These are phyloP conservation scores for Chionomys nivalis DNA, from an alignment of 2,113 vertebrate species.

Conservation along the genomic window DNA sequence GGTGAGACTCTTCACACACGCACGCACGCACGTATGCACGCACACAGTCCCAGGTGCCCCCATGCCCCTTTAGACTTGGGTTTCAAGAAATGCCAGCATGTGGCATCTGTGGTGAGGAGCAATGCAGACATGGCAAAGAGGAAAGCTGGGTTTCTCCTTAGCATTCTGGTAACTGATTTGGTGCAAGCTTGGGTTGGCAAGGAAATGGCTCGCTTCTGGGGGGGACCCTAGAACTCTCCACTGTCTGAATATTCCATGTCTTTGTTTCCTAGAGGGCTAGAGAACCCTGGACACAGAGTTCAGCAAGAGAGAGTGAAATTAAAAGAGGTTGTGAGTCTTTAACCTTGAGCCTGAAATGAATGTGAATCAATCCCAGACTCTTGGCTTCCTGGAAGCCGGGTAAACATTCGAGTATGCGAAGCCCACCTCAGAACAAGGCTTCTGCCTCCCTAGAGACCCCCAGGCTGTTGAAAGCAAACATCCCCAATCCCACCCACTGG, in stretches of 20 bases:
- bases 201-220: conserved; percentile 85
- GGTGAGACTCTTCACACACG: not conserved
- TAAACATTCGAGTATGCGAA: conserved; percentile 97
- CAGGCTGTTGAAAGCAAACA: conserved; percentile 69
- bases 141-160: conserved; percentile 81
- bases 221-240: conserved; percentile 86
- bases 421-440: conserved; percentile 78
- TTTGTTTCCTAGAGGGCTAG: conserved; percentile 99
- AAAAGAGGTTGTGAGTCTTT: conserved; percentile 99
- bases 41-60: not conserved
- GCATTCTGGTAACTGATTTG: conserved; percentile 82
- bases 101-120: conserved; percentile 82
- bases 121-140: not conserved
- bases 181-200: conserved; percentile 84
- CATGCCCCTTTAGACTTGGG: conserved; percentile 41
- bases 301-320: conserved; percentile 99
- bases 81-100: conserved; percentile 46
- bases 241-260: conserved; percentile 98
- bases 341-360: conserved; percentile 93
- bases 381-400: conserved; percentile 92
- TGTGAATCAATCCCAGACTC: conserved; percentile 93
- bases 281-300: conserved; percentile 98
- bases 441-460: conserved; percentile 53
- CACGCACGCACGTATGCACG: not conserved
- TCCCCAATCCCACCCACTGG: conserved; percentile 62